These are phyloP conservation scores for Antechinus stuartii DNA, from an alignment of 2,113 vertebrate genomes.

Conservation along the genomic window DNA sequence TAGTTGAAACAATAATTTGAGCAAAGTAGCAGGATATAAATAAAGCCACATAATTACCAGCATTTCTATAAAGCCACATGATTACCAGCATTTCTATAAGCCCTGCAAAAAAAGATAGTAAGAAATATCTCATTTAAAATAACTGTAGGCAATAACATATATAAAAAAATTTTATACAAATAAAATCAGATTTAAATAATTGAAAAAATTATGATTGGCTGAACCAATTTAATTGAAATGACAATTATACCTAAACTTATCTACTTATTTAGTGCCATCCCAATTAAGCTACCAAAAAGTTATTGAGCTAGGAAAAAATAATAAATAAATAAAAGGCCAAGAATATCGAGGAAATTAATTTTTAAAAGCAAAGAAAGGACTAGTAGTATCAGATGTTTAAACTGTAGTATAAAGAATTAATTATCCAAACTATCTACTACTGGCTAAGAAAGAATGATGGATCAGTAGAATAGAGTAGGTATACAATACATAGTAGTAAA, in stretches of 20 bases:
- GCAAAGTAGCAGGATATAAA: neutral
- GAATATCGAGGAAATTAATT: neutral
- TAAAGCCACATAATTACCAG: neutral
- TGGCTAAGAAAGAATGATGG: neutral
- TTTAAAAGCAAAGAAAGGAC: neutral
- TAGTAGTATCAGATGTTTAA: neutral
- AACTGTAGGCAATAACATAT: neutral
- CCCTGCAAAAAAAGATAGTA: neutral
- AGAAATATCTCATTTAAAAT: neutral
- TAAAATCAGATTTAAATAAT: neutral
- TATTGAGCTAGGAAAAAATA: neutral
- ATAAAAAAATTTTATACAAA: neutral
- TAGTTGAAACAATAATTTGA: neutral
- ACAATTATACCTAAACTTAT: neutral
- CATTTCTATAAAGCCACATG: neutral
- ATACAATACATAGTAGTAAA: neutral
- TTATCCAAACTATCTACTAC: neutral
- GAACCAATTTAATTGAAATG: neutral
- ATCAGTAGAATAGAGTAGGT: neutral
- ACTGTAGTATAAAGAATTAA: neutral
- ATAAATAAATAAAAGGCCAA: neutral
- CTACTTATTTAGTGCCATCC: neutral
- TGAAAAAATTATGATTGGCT: neutral
- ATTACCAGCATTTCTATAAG: neutral
- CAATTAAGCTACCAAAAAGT: neutral